Conservation (phyloP, 64 coral and sea anemone species). For the Stichodactyla mertensii region DNA sequence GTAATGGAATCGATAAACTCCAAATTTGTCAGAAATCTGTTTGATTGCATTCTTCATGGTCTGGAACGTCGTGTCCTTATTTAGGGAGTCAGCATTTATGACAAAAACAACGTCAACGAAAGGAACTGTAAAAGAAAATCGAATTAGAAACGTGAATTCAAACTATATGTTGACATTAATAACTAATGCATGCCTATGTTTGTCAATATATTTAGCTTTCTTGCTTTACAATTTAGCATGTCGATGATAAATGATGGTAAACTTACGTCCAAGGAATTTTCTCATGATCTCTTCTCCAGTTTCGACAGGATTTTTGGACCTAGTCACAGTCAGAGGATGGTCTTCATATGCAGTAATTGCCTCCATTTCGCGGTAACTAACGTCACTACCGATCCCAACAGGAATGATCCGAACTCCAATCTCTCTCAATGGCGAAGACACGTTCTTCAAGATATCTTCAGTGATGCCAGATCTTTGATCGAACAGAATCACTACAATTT, state of each 20-base stretch:
- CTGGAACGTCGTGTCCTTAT: constrained; percentile 32
- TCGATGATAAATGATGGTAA: background rate
- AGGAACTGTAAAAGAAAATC: constrained; percentile 1
- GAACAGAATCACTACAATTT: constrained; percentile 42
- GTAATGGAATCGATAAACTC: constrained; percentile 53
- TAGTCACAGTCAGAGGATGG: constrained; percentile 8
- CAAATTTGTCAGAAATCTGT: constrained; percentile 50
- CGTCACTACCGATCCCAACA: constrained; percentile 26
- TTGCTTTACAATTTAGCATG: background rate
- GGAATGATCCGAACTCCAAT: constrained; percentile 26
- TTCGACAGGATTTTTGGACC: background rate
- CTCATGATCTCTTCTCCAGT: constrained; percentile 26
- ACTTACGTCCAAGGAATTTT: constrained; percentile 17
- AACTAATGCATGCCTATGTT: too few relatives aligned
- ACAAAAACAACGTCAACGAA: constrained; percentile 57
- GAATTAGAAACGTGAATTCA: background rate
- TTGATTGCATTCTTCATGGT: constrained; percentile 45
- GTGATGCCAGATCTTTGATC: background rate
- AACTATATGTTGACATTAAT: background rate
- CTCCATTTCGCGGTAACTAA: constrained; percentile 5
- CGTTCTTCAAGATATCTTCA: background rate
- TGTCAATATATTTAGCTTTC: too few relatives aligned
- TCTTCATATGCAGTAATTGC: constrained; percentile 28
- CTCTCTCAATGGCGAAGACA: background rate
- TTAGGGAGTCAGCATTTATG: constrained; percentile 52